Evolutionary conservation across 1,140 invertebrate genomes (phyloP), one percentile per base, ranked within the genome.

Genomic region (Drosophila melanogaster): DNA sequence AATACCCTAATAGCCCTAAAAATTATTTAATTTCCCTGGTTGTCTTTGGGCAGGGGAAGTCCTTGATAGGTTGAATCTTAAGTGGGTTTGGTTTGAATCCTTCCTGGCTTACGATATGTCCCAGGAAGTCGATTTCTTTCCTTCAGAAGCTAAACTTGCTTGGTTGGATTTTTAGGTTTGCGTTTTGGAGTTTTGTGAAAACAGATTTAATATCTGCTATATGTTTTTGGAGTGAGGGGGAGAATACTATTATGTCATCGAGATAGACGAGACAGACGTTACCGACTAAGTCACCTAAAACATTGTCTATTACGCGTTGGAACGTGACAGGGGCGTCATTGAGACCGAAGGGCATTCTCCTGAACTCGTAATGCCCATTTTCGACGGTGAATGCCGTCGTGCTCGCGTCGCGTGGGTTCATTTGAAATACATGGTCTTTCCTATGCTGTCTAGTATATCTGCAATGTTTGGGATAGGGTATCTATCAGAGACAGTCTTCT

Each of bases 1-100:
- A 47, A 47, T 47, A 26, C 11, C 44, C 19, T 47, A 47, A 47
- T 26, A 58, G 14, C 14, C 43, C 43, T 33, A 58, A 24, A 15
- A 41, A 41, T 15, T n/a, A 41, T 8, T 41, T 41, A 41, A 41
- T 41, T 41, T 41, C 40, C 19, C 40, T 41, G 15, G 15, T 15
- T 15, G 40, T 41, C n/a, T 41, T 41, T 17, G 40, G 40, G 40
- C 40, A 43, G n/a, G 40, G 40, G 15, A 43, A 17, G 5, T 43
- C 15, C 7, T 43, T 43, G n/a, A 43, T 43, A 6, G 40, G 5
- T 43, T 43, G 40, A 17, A 43, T 43, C 40, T 43, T 43, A 17
- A 17, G n/a, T 43, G 40, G 40, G 15, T 43, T 43, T 17, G 40
- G 15, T 17, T 43, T 43, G 33, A 40, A 15, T n/a, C n/a, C n/a